Evolutionary conservation across 1,140 invertebrate genomes (phyloP).

Genomic region (Lordiphosa clarofinis): DNA sequence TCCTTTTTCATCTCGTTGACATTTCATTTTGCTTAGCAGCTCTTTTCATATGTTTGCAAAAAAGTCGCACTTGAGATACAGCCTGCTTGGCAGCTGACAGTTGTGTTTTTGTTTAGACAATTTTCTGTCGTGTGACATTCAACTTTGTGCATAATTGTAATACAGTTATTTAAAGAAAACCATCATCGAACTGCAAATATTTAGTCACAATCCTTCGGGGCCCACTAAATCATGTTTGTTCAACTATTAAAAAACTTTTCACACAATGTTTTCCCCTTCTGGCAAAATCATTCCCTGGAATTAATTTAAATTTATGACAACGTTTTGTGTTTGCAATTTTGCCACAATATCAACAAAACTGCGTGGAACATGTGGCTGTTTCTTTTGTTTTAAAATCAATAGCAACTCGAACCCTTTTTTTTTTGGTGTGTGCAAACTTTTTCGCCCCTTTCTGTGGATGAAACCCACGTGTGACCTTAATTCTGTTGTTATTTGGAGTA

Average conservation of each 20-base stretch:
- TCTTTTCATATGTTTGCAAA: slow-evolving; percentile 1
- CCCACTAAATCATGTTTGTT: too few species aligned
- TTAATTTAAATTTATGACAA: slow-evolving; percentile 11
- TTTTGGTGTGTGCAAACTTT: too few species aligned
- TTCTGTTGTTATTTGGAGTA: background rate
- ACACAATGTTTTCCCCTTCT: background rate
- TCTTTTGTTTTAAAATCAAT: slow-evolving; percentile 15
- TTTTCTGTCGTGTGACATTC: background rate
- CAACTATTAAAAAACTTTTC: slow-evolving; percentile 2
- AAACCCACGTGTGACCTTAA: slow-evolving; percentile 10
- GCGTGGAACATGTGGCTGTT: slow-evolving; percentile 9
- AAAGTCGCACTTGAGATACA: background rate
- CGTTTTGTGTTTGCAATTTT: slow-evolving; percentile 1
- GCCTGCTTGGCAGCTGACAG: background rate
- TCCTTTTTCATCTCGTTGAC: slow-evolving; percentile 6
- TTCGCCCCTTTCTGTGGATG: too few species aligned
- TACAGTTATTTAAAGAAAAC: too few species aligned
- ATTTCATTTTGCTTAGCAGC: slow-evolving; percentile 9
- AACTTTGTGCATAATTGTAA: too few species aligned
- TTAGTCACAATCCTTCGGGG: too few species aligned
- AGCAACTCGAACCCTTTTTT: background rate
- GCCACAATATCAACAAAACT: slow-evolving; percentile 14
- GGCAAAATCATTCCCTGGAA: slow-evolving; percentile 11
- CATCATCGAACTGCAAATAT: too few species aligned
- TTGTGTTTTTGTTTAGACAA: background rate